Conservation (phyloP, 2,888 invertebrate genomes). For the Drosophila limbata region DNA sequence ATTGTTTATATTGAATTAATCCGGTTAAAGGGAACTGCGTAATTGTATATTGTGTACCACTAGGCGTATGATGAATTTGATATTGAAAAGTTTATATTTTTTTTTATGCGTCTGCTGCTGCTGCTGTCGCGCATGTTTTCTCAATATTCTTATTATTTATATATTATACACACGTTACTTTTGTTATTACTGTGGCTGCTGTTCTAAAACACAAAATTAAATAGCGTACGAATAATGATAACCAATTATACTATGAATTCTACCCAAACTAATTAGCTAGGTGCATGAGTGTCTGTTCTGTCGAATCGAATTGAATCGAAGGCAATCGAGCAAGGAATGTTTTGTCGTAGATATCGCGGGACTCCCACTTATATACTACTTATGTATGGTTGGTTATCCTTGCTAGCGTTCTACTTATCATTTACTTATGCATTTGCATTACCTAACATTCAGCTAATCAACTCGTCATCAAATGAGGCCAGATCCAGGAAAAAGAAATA, state of each 20-base stretch:
- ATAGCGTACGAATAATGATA: constrained; percentile 53
- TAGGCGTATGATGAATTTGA: constrained; percentile 75
- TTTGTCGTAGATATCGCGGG: constrained; percentile 60
- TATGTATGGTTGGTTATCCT: constrained; percentile 62
- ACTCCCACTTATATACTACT: constrained; percentile 40
- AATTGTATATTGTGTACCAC: constrained; percentile 75
- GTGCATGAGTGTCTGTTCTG: constrained; percentile 78
- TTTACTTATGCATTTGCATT: constrained; percentile 61
- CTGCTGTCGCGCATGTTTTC: constrained; percentile 76
- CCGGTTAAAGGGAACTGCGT: constrained; percentile 45
- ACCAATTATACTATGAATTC: constrained; percentile 48
- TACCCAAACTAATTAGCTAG: constrained; percentile 71
- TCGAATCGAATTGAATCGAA: constrained; percentile 36
- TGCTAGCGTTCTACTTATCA: constrained; percentile 60
- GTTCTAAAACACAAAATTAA: constrained; percentile 46
- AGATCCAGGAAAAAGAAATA: background rate
- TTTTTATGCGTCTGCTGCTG: constrained; percentile 55
- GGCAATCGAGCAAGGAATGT: constrained; percentile 37
- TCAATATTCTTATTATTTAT: constrained; percentile 30
- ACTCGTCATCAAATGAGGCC: constrained; percentile 45
- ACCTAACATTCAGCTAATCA: constrained; percentile 46
- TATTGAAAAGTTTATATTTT: constrained; percentile 36
- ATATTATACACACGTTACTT: constrained; percentile 30
- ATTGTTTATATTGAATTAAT: constrained; percentile 27
- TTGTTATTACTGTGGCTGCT: constrained; percentile 52